Base-by-base conservation (phyloP, 2,113 vertebrate genomes). In the Dicentrarchus labrax region DNA sequence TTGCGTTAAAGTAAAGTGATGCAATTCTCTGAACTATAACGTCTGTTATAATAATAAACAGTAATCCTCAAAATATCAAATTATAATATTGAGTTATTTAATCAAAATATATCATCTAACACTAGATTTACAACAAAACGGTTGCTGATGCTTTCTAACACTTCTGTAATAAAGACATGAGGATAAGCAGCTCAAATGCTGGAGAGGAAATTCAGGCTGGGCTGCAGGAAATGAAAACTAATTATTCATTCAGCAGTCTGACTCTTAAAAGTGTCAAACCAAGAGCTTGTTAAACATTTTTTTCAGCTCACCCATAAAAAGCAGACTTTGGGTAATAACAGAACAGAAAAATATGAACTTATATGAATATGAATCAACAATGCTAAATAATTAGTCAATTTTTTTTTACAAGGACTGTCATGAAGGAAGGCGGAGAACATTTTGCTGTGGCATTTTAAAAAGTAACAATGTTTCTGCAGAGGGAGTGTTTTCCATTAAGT, bases 231-330 rank as follows among this genome's bases (percentile, higher is more conserved):
- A 82, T 76, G 38, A 67, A 83, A 87, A 48, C 13, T 43, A 81
- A 85, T 84, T 76, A 85, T 83, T 81, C 71, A 77, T 80, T 62
- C 38, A 65, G 80, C 64, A 24, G 71, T 53, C 71, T 9, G 54
- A 61, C 59, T 86, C 39, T 67, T 73, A 80, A 79, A 84, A 72
- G 41, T 61, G 84, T 84, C 56, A 4, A 36, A 78, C 15, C 5
- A 5, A 47, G 54, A 65, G 66, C 70, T 72, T 81, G 59, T 79
- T 82, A 92, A 84, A 76, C 64, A 76, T 85, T 75, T 66, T 43
- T 70, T 68, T 82, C 86, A 72, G 30, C 60, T 69, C 65, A 43
- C 5, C 47, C 51, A 74, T 83, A 72, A 83, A 74, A 87, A 6
- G 41, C 19, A 50, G 60, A 72, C 48, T 69, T 36, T 3, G 6